phyloP scores from a whole-genome alignment of 2,888 invertebrate genomes.

The Neoitamus cyanurus region DNA sequence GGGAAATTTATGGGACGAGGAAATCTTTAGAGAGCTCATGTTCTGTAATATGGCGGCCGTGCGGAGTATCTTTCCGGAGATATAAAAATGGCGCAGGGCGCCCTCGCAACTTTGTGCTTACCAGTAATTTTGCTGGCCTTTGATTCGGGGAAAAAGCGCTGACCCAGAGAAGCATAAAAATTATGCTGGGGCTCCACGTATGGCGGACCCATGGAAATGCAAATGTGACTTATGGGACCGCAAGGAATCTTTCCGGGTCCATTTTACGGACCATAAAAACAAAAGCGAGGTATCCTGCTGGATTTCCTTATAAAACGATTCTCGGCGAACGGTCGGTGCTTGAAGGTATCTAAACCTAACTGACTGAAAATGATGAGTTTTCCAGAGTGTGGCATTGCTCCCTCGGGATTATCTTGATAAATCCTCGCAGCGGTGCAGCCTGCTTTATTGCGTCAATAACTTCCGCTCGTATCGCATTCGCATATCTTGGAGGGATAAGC shows the following conservation, averaged over 20 bases:
- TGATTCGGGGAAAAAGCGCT: slow-evolving; percentile 12
- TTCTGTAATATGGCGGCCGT: neutral
- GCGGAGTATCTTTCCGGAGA: neutral
- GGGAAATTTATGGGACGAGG: slow-evolving; percentile 34
- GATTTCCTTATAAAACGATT: neutral
- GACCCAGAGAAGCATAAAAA: slow-evolving; percentile 8
- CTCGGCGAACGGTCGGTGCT: neutral
- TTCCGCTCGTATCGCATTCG: neutral
- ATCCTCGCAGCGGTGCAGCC: neutral
- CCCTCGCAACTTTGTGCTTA: neutral
- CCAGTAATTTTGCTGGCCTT: neutral
- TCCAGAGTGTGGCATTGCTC: neutral
- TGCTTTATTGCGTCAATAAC: slow-evolving; percentile 7
- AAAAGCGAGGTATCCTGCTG: neutral
- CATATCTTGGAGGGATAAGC: neutral
- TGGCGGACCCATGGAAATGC: slow-evolving; percentile 24
- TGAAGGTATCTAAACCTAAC: slow-evolving; percentile 20
- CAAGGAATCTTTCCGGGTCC: slow-evolving; percentile 8
- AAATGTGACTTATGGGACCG: slow-evolving; percentile 34
- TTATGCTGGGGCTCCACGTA: neutral
- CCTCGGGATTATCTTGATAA: slow-evolving; percentile 21
- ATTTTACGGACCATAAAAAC: slow-evolving; percentile 38
- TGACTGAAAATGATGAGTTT: slow-evolving; percentile 36
- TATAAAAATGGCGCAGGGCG: slow-evolving; percentile 3
- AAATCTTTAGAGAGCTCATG: slow-evolving; percentile 29